phyloP scores from a whole-genome alignment of 2,797 vertebrate species.

The Saxicola maurus region DNA sequence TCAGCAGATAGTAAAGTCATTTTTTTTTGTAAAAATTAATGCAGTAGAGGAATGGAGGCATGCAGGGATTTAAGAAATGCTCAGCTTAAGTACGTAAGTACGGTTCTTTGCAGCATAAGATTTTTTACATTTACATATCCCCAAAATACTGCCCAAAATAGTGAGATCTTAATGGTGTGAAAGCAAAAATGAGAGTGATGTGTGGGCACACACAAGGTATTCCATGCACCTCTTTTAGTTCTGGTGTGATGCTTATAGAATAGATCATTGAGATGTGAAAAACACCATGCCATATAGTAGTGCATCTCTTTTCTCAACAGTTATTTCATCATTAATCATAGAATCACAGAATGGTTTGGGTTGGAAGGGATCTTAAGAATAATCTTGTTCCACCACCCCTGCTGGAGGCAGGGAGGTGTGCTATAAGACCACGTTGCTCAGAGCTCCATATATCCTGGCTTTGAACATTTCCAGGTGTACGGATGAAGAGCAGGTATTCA shows the following conservation, averaged over 20 bases:
- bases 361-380: not conserved
- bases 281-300: not conserved
- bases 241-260: not conserved
- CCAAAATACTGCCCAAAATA: not conserved
- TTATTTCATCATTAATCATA: not conserved
- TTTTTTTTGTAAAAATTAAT: not conserved
- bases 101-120: not conserved
- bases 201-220: not conserved
- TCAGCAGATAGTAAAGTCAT: slow-evolving; percentile 40
- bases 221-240: not conserved
- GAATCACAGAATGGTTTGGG: not conserved
- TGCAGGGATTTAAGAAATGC: not conserved
- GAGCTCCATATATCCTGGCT: not conserved
- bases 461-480: not conserved
- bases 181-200: not conserved
- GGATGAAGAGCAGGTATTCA: rapidly evolving
- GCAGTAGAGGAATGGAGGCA: not conserved
- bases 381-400: not conserved
- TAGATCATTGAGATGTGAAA: not conserved
- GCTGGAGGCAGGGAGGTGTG: not conserved
- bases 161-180: not conserved
- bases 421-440: not conserved
- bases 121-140: not conserved
- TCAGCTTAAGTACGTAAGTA: not conserved
- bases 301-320: not conserved